Conservation (phyloP, 2,113 vertebrate species). For the Melanotaenia duboulayi region DNA sequence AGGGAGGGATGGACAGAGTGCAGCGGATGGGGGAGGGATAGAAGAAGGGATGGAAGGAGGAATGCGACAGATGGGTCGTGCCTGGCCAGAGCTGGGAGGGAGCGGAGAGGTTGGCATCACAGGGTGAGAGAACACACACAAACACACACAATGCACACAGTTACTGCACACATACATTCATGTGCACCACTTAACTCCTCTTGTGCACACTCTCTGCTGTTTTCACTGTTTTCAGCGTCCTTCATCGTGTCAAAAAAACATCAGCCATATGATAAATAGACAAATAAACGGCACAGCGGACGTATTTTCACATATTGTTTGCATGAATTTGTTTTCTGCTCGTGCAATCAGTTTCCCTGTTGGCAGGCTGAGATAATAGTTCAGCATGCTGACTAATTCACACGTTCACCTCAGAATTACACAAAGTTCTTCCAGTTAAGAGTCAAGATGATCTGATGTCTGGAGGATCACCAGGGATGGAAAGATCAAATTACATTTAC, state of each 20-base stretch:
- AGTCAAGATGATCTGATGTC: neutral
- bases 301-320: slow-evolving; percentile 65
- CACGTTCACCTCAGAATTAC: slow-evolving; percentile 24
- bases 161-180: slow-evolving; percentile 26
- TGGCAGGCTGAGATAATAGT: slow-evolving; percentile 40
- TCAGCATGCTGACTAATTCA: slow-evolving; percentile 20
- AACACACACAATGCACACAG: slow-evolving; percentile 55
- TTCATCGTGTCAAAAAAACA: slow-evolving; percentile 68
- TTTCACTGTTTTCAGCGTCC: slow-evolving; percentile 63
- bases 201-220: slow-evolving; percentile 57
- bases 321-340: slow-evolving; percentile 53
- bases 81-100: slow-evolving; percentile 81
- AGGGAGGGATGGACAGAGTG: slow-evolving; percentile 73
- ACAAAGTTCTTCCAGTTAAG: slow-evolving; percentile 7
- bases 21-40: slow-evolving; percentile 56
- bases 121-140: slow-evolving; percentile 76
- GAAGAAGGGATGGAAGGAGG: slow-evolving; percentile 78
- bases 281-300: slow-evolving; percentile 56
- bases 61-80: slow-evolving; percentile 85
- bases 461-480: neutral
- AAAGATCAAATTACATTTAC: neutral
- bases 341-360: slow-evolving; percentile 33
- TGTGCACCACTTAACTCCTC: slow-evolving; percentile 52
- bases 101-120: slow-evolving; percentile 83
- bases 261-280: slow-evolving; percentile 67